These are phyloP conservation scores for Samia ricini DNA, from an alignment of 1,140 invertebrate species.

Conservation along the genomic window DNA sequence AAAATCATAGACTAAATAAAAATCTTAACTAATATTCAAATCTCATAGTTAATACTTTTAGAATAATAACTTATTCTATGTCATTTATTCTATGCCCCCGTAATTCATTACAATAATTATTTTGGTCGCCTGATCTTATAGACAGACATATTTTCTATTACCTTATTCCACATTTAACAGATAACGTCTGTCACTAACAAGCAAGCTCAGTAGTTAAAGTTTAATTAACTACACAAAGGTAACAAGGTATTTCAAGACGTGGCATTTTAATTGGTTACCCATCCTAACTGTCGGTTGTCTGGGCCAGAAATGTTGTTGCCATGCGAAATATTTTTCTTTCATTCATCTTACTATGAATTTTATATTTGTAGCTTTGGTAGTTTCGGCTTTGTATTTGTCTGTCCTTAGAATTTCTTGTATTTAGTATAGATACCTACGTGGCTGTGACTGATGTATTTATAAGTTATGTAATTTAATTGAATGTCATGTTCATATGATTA, in stretches of 20 bases:
- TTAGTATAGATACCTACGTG: too few species aligned
- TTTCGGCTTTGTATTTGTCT: too few species aligned
- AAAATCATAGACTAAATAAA: too few species aligned
- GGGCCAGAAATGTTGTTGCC: too few species aligned
- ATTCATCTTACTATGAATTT: too few species aligned
- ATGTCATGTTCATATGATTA: too few species aligned
- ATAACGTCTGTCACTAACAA: not conserved
- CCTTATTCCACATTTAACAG: not conserved
- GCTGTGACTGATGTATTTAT: too few species aligned
- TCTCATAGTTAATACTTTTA: not conserved
- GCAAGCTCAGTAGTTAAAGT: not conserved
- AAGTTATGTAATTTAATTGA: too few species aligned
- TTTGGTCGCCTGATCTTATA: not conserved
- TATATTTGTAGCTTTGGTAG: too few species aligned
- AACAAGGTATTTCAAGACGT: not conserved
- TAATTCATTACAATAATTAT: not conserved
- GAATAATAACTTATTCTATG: not conserved
- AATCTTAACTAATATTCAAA: not conserved
- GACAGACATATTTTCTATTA: not conserved
- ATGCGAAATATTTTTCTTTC: too few species aligned
- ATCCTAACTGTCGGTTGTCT: too few species aligned
- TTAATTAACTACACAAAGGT: not conserved
- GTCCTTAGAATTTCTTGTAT: too few species aligned
- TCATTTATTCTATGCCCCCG: not conserved
- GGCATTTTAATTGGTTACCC: not conserved